Evolutionary conservation across 2,888 invertebrate genomes (phyloP), one percentile per base, ranked within the genome.

Genomic region (Epirrhoe alternata): DNA sequence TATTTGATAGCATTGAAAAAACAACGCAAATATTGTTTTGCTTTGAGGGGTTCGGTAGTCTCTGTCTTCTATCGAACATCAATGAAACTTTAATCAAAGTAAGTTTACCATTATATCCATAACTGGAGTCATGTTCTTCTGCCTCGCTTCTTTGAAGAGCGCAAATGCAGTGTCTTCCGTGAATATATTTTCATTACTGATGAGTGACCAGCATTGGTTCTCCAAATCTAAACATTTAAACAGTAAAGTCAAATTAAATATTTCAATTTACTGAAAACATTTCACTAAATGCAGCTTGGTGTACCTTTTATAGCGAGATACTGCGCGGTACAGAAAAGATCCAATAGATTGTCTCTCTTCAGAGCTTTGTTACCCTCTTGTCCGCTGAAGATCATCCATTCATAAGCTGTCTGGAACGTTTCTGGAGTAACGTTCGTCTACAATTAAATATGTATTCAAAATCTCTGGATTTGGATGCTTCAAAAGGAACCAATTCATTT

Each of bases 151-250:
- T 69, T 94, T 83, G 71, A 95, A 96, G 12, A 97, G 83, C 45
- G 95, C 81, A 77, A 96, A 97, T 0, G 97, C 97, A 0, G 96
- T 95, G 72, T 96, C 96, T 88, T 97, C 97, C 30, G 90, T 92
- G 78, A 97, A 96, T 0, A 96, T 92, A 51, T 94, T 94, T 58
- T 94, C 94, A 77, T 96, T 95, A 61, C 95, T 95, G 70, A 97
- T 95, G 75, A 97, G 96, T 0, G 95, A 94, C 95, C 96, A 96
- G 84, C 97, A 96, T 77, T 97, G 97, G 68, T 95, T 95, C 74
- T 96, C 95, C 65, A 97, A 87, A 86, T 96, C 96, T 96, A 82
- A 77, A 66, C 64, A 24, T 49, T 7, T 10, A 7, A 35, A 35
- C 6, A 7, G 33, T 24, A 24, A 3, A 24, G 24, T 24, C 24